Evolutionary conservation across 2,888 invertebrate species (phyloP), one percentile per base, ranked within the genome.

Genomic region (Clitarchus hookeri): DNA sequence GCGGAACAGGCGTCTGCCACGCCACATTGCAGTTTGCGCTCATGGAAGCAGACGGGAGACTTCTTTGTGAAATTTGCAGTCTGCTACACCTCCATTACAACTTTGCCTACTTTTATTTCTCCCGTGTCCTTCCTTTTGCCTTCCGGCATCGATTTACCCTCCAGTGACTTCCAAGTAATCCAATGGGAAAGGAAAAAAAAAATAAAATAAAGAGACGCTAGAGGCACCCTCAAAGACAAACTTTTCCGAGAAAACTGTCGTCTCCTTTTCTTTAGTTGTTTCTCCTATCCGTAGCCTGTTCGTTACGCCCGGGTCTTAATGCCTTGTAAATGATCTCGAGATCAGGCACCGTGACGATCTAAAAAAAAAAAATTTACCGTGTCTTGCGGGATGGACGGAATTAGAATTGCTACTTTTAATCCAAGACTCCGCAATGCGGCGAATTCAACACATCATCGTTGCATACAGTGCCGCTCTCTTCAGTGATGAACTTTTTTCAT

Each of bases 201-300:
- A 6, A 23, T 1, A 23, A 23, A 23, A 65, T 9, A 65, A 19
- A 65, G 65, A 23, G 8, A 65, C n/a, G 65, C 23, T 19, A 4
- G 65, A 65, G n/a, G 16, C 65, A 23, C 65, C 65, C 65, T 65
- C 65, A n/a, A 65, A 6, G 65, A n/a, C 65, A 65, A 65, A 65
- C 65, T 65, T 65, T 65, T 65, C 65, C 65, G n/a, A n/a, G 65
- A 65, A 65, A 65, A 65, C 65, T n/a, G 65, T n/a, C 65, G 65
- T 65, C 16, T 65, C 65, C 19, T 65, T 65, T 65, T 23, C n/a
- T 65, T 65, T 65, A n/a, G 19, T 65, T 65, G 19, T 65, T 65
- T 65, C 65, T 65, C 48, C 48, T 48, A 48, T 48, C 6, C 48
- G 4, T 6, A 48, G 48, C 48, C 48, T 48, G 48, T 48, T 48